phyloP scores from a whole-genome alignment of 1,140 invertebrate species.

The Leptinotarsa lineolata region DNA sequence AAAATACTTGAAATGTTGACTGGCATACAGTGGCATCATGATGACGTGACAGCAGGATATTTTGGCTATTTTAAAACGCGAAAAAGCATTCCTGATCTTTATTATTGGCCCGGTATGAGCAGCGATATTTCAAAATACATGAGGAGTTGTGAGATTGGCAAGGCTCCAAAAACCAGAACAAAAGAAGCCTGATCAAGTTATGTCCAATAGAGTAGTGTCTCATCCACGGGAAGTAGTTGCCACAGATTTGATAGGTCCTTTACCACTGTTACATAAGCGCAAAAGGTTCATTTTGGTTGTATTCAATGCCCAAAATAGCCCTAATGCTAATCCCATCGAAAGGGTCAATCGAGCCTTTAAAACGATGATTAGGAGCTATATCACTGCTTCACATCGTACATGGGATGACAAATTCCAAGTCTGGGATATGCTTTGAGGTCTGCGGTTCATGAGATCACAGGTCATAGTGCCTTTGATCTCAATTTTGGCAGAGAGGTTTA shows the following conservation, averaged over 20 bases:
- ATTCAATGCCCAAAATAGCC: slow-evolving; percentile 24
- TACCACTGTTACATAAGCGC: slow-evolving; percentile 39
- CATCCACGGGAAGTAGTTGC: slow-evolving; percentile 31
- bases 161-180: background rate
- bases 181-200: background rate
- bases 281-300: slow-evolving; percentile 28
- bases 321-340: slow-evolving; percentile 32
- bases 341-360: slow-evolving; percentile 27
- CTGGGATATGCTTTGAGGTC: slow-evolving; percentile 27
- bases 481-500: slow-evolving; percentile 22
- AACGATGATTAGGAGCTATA: slow-evolving; percentile 31
- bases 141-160: background rate
- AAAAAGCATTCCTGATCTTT: background rate
- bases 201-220: background rate
- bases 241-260: slow-evolving; percentile 21
- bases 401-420: slow-evolving; percentile 26
- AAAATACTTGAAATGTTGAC: no score
- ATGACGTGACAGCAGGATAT: background rate
- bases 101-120: background rate
- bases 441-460: slow-evolving; percentile 29
- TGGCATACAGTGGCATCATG: no score
- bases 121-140: background rate
- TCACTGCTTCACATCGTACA: slow-evolving; percentile 20
- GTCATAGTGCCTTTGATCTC: slow-evolving; percentile 18
- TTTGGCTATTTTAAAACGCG: background rate